Conservation (phyloP, 2,797 vertebrate genomes). For the Ara ararauna region DNA sequence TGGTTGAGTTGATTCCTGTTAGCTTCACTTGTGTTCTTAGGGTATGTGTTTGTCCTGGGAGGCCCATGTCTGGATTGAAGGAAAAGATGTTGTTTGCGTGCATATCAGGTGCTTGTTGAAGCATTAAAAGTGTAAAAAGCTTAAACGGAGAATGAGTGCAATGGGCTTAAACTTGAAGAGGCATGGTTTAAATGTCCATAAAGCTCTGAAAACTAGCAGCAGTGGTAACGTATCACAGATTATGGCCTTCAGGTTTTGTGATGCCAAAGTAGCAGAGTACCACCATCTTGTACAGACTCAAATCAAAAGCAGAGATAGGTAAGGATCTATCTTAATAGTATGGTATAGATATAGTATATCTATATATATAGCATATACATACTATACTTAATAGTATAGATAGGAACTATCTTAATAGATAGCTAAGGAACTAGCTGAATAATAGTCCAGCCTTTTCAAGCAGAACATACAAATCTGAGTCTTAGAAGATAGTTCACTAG, state of each 20-base stretch:
- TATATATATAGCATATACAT: too few relatives aligned
- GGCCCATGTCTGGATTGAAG: background rate
- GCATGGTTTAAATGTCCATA: background rate
- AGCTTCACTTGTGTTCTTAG: background rate
- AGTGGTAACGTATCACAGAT: background rate
- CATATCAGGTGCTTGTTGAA: background rate
- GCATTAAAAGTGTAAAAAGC: background rate
- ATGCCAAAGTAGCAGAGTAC: background rate
- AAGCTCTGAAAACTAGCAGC: background rate
- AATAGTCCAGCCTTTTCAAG: background rate
- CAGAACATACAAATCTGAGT: background rate
- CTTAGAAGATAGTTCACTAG: background rate
- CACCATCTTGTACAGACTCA: background rate
- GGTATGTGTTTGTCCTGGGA: background rate
- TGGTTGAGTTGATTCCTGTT: background rate
- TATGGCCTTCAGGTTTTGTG: background rate
- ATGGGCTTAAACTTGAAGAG: background rate
- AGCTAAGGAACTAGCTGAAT: too few relatives aligned
- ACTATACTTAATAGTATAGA: too few relatives aligned
- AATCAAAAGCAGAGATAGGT: background rate
- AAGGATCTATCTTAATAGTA: too few relatives aligned
- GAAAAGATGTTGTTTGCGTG: background rate
- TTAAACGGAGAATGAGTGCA: background rate
- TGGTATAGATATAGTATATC: too few relatives aligned
- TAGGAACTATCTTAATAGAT: too few relatives aligned